phyloP scores from a whole-genome alignment of 2,888 invertebrate species.

The Dione vanillae region DNA sequence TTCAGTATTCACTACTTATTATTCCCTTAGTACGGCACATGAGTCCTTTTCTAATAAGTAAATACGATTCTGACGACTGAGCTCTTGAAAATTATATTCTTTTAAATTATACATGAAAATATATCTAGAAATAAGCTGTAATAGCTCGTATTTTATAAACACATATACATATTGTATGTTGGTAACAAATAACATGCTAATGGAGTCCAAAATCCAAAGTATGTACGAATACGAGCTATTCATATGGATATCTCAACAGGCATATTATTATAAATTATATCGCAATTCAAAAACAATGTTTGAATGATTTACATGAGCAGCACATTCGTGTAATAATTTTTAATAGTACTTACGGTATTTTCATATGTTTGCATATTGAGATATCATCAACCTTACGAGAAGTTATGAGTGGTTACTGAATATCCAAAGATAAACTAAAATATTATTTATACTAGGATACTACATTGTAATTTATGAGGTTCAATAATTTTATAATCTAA shows the following conservation, averaged over 20 bases:
- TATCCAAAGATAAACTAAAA: not conserved
- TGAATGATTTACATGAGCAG: no score
- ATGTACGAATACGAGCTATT: not conserved
- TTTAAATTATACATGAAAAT: not conserved
- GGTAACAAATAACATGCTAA: not conserved
- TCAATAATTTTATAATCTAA: no score
- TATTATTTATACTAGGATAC: not conserved
- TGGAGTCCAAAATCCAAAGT: not conserved
- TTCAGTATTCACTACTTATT: no score
- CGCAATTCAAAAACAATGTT: no score
- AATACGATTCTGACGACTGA: constrained; percentile 17
- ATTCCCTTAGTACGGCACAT: no score
- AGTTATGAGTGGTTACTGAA: not conserved
- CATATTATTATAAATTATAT: not conserved
- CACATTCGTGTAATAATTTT: no score
- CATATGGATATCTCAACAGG: not conserved
- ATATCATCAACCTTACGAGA: not conserved
- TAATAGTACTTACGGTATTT: not conserved
- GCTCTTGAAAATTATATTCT: not conserved
- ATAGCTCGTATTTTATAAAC: not conserved
- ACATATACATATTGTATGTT: no score
- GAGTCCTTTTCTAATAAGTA: not conserved
- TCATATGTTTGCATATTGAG: not conserved
- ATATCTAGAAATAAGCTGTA: not conserved
- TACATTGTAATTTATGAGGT: not conserved